Evolutionary conservation across 1,140 invertebrate species (phyloP).

Genomic region (Scylla paramamosain): DNA sequence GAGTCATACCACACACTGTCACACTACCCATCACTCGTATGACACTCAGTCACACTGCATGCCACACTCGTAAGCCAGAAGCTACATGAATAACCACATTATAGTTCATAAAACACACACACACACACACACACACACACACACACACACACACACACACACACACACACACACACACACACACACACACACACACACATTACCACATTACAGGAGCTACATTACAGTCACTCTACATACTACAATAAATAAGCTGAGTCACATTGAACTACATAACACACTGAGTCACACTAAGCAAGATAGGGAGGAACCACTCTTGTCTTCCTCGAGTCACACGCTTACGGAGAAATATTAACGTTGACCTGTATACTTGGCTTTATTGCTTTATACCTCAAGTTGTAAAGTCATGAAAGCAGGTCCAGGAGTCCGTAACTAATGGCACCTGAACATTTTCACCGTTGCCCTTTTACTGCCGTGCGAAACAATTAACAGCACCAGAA

Average conservation of each 20-base stretch:
- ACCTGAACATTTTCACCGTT: too few species aligned
- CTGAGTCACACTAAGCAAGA: too few species aligned
- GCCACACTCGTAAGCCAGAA: background rate
- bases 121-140: conserved; percentile 16
- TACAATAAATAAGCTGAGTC: background rate
- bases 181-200: conserved; percentile 1
- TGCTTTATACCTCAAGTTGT: too few species aligned
- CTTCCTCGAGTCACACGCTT: too few species aligned
- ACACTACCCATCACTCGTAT: background rate
- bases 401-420: too few species aligned
- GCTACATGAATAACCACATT: background rate
- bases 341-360: too few species aligned
- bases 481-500: too few species aligned
- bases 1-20: background rate
- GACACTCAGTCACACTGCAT: background rate
- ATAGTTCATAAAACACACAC: background rate
- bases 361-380: too few species aligned
- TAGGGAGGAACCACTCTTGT: too few species aligned
- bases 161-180: conserved; percentile 21
- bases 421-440: too few species aligned
- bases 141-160: conserved; percentile 31
- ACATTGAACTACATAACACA: background rate
- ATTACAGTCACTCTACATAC: background rate
- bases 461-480: too few species aligned
- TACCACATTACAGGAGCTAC: background rate